A percentile compares a stretch with the other conserved stretches of the same genome.
These are phyloP conservation scores for Perognathus longimembris DNA, from an alignment of 2,113 vertebrate genomes.

Conservation along the genomic window DNA sequence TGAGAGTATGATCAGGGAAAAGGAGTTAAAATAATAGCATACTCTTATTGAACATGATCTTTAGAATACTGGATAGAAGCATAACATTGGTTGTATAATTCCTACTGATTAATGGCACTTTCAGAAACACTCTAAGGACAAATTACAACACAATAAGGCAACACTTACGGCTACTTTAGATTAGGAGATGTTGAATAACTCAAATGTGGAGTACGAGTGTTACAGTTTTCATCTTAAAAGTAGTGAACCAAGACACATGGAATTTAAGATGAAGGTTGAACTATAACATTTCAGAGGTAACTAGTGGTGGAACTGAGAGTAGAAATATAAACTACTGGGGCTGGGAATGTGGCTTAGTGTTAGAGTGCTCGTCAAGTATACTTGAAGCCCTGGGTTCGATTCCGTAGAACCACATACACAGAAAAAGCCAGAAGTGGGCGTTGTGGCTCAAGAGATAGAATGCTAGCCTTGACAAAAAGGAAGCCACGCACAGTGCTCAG, in stretches of 20 bases:
- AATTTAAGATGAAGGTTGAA: background rate
- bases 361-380: too few species aligned
- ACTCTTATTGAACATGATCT: conserved; percentile 23
- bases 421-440: too few species aligned
- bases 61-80: background rate
- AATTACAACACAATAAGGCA: background rate
- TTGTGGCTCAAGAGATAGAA: too few species aligned
- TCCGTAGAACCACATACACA: too few species aligned
- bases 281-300: conserved; percentile 46
- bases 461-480: too few species aligned
- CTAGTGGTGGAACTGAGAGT: background rate
- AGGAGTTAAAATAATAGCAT: background rate
- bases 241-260: background rate
- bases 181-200: background rate
- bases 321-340: background rate
- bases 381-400: too few species aligned
- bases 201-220: background rate
- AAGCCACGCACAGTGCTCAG: too few species aligned
- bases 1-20: conserved; percentile 1
- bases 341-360: too few species aligned
- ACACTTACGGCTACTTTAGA: background rate
- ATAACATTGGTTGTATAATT: too few species aligned
- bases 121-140: background rate
- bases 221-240: conserved; percentile 14
- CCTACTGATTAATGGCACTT: background rate